Evolutionary conservation across 2,797 vertebrate species (phyloP).

Genomic region (Carapus acus): DNA sequence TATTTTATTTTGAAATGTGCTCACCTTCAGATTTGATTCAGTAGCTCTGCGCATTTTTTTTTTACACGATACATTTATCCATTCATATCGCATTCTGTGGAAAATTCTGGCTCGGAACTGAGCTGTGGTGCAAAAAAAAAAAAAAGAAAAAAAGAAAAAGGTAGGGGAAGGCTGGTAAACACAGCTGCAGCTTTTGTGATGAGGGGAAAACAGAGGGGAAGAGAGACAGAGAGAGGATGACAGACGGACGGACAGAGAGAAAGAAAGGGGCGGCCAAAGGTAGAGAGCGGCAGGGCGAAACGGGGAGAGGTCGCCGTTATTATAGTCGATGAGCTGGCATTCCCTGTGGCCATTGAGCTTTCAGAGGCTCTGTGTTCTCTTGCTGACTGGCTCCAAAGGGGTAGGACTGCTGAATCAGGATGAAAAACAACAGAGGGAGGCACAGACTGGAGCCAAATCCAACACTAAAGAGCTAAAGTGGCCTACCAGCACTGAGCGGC

Average conservation of each 20-base stretch:
- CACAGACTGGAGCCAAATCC: constrained; percentile 56
- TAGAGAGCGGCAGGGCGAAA: constrained; percentile 42
- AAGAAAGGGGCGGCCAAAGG: constrained; percentile 44
- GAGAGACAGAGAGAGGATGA: constrained; percentile 40
- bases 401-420: constrained; percentile 74
- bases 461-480: constrained; percentile 48
- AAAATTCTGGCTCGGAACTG: no score
- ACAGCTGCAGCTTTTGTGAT: constrained; percentile 49
- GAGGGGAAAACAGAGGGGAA: constrained; percentile 34
- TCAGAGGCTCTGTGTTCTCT: constrained; percentile 52
- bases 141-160: no score
- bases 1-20: no score
- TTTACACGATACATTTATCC: no score
- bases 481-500: constrained; percentile 36
- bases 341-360: constrained; percentile 70
- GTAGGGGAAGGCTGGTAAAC: no score
- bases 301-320: constrained; percentile 59
- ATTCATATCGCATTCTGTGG: no score
- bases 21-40: no score
- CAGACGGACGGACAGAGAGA: constrained; percentile 40
- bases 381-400: constrained; percentile 59
- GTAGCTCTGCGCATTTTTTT: no score
- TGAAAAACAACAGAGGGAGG: constrained; percentile 65
- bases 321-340: constrained; percentile 79
- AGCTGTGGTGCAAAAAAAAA: no score